Evolutionary conservation across 37 sponge, comb jelly and placozoan species (phyloP), one percentile per base, ranked within the genome.

Genomic region (Lycopodina hypogea): DNA sequence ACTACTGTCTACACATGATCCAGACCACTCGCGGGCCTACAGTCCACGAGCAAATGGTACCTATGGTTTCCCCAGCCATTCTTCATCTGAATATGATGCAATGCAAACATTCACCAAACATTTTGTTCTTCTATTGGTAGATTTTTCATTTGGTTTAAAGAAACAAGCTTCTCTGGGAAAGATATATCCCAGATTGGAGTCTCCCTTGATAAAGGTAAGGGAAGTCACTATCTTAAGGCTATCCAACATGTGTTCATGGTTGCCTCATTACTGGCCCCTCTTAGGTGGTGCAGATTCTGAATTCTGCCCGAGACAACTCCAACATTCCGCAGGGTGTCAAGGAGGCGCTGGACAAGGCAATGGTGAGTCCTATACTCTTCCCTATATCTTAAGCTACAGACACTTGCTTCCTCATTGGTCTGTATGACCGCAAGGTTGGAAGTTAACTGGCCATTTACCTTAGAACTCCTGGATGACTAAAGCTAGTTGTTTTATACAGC

Each of bases 261-360:
- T 23, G 23, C 72, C 37, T 29, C 18, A 52, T 56, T 30, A 35
- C 57, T 36, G n/a, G 15, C 59, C 38, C 32, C 12, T 30, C 56
- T 35, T 30, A 82, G 82, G 67, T 50, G 41, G 82, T 82, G 19
- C 74, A 59, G 33, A 45, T 63, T 39, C 23, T 82, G 34, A 51
- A n/a, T 11, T 28, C 23, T 30, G 82, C 82, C 66, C 72, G 75
- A 60, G 82, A 82, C 35, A 39, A 82, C 38, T 12, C 67, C 12
- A 51, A 23, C n/a, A 63, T 53, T 37, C 78, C 84, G 41, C 45
- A 26, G 14, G 42, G 69, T 12, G 53, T 84, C 56, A 84, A 32
- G 52, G 84, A 84, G 41, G 56, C 77, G 1, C 60, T 84, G 1
- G 84, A 84, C 34, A 66, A 69, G 22, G 69, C 71, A 32, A 60